Evolutionary conservation across 2,113 vertebrate genomes (phyloP), one percentile per base, ranked within the genome.

Genomic region (Crypturellus undulatus): DNA sequence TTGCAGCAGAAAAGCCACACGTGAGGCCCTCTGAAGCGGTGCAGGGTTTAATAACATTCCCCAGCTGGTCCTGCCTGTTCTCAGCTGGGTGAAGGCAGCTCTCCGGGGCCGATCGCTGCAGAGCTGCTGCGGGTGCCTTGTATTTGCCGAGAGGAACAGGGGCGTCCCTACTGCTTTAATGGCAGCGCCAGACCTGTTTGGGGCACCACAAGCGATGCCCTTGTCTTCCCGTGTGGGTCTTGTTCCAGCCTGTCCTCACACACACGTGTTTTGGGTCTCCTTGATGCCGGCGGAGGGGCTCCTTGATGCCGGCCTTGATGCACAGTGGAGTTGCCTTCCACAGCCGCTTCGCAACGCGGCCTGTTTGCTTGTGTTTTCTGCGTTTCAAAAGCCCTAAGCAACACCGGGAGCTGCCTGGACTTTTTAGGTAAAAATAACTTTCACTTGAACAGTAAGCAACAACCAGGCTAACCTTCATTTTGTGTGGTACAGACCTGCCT

Each of bases 101-200:
- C 51, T 71, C 0, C 0, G 58, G 65, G 83, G 45, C 64, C 0
- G 1, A 51, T 26, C 36, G 7, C 60, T 9, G 69, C 10, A 78
- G 65, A 26, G 42, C 80, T 64, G 70, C 36, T 67, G 77, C 47
- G 70, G 77, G 43, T 49, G 2, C 7, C 59, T 64, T 0, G 17
- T 25, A 36, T 49, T 70, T 40, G 34, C 78, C 62, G 71, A 63
- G 47, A 21, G 72, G 12, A 18, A 16, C 9, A 32, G 75, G 51
- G 34, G 19, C 16, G 12, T 86, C 36, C 2, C 45, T 67, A 49
- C 0, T 0, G 59, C 0, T 0, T 67, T 62, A 7, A 9, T 8
- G 62, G n/a, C 32, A 24, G 12, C 7, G 38, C 5, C 7, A 87
- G 43, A 75, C 7, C 12, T 40, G 83, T 36, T 28, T 75, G 87